Evolutionary conservation across 2,113 vertebrate species (phyloP).

Genomic region (Podarcis muralis): DNA sequence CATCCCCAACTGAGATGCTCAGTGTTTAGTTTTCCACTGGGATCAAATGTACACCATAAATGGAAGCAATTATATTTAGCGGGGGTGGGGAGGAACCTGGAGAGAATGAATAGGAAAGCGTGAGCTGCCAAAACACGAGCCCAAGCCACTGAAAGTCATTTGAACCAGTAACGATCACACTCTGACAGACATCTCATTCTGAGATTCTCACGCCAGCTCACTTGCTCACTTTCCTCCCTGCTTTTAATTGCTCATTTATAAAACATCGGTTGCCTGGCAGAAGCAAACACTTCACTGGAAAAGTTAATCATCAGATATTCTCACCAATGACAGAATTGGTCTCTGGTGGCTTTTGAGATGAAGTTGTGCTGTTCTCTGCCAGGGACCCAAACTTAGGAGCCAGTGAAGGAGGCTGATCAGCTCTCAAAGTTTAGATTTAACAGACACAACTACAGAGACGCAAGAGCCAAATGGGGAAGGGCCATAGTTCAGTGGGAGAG

Average conservation of each 20-base stretch:
- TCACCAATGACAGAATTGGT: not conserved
- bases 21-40: not conserved
- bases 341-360: not conserved
- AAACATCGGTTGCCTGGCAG: slow-evolving; percentile 27
- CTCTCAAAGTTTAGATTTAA: fast-evolving
- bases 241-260: slow-evolving; percentile 38
- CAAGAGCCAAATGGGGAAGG: not conserved
- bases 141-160: slow-evolving; percentile 32
- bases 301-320: slow-evolving; percentile 13
- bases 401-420: not conserved
- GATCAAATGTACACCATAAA: slow-evolving; percentile 38
- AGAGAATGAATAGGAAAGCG: not conserved
- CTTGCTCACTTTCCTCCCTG: slow-evolving; percentile 9
- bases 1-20: not conserved
- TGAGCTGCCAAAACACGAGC: not conserved
- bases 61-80: slow-evolving; percentile 20
- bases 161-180: slow-evolving; percentile 27
- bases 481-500: not conserved
- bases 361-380: not conserved
- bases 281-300: not conserved
- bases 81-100: not conserved
- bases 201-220: slow-evolving; percentile 7
- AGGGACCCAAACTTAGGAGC: not conserved
- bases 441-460: no score
- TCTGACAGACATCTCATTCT: slow-evolving; percentile 45